Evolutionary conservation across 2,113 vertebrate genomes (phyloP), one percentile per base, ranked within the genome.

Genomic region (Hippoglossus stenolepis): DNA sequence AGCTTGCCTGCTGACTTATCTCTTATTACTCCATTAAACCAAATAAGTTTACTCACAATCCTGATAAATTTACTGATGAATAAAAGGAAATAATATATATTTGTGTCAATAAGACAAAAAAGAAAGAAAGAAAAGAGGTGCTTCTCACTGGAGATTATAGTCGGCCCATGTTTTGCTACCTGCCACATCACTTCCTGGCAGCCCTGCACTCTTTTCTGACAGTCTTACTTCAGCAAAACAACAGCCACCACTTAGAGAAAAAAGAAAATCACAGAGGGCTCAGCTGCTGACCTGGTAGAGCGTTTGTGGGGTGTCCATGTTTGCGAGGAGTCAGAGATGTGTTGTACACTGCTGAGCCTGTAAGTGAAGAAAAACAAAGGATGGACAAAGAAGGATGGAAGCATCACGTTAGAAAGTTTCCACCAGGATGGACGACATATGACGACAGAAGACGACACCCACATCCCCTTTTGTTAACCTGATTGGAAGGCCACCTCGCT

Each of bases 401-500:
- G 0, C 17, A 64, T 21, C 9, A 9, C 2, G 23, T 23, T 15
- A 47, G 51, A 23, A 53, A 43, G 18, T 23, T 23, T 72, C 24
- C 18, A 56, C 45, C 1, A 35, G 53, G 51, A 65, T 31, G 21
- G 5, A 73, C 24, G 20, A 9, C 26, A 3, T 15, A 20, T 21
- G 9, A 20, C 3, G 20, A 20, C 26, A 3, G 20, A 20, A 26
- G 9, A 20, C 3, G 21, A 24, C 7, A 20, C 13, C n/a, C 17
- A 62, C 24, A 57, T 49, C 47, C 47, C 47, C 17, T 8, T 43
- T 31, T 21, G 60, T n/a, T 79, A 91, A 99, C 98, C 98, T 79
- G 98, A 99, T 83, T 99, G 97, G 91, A 99, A 99, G 80, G 97
- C 96, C 87, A 99, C 96, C 92, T 99, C 97, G 4, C 98, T 99